Base-by-base conservation (phyloP, 2,888 invertebrate species). In the Diadegma fenestrale region DNA sequence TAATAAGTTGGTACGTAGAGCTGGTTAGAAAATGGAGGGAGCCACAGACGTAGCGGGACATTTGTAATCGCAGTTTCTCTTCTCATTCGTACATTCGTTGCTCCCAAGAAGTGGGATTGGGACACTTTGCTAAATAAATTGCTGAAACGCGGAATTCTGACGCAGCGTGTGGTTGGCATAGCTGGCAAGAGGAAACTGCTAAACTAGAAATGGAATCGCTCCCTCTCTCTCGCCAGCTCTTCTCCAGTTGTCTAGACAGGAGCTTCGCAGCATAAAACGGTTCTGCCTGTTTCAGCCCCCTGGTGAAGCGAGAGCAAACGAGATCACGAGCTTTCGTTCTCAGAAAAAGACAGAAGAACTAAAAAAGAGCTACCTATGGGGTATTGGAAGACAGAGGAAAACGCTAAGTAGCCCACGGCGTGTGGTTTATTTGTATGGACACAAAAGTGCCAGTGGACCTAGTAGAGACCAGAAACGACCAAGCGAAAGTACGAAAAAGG, bases 91-190 rank as follows among this genome's bases (percentile, higher is more conserved):
- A 69, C 61, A 45, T 75, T 66, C 76, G 68, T 69, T 73, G 77
- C 75, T 71, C 58, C 75, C 58, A 22, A 41, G 72, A 71, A 81
- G 45, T 61, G 77, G 73, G 79, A 84, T 61, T 66, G 81, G 80
- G 86, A 89, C 88, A 86, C 89, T 88, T 89, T 86, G 83, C 85
- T 85, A 89, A 90, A 89, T 89, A 90, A 90, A 90, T 89, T 88
- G 88, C 84, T 86, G 85, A 88, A 89, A 88, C 86, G 84, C 79
- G 75, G 76, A 87, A 84, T 87, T 86, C 82, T 87, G 86, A 87
- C 88, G 71, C 89, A 88, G 88, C 88, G 87, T 88, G 89, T 88
- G 87, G 89, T 86, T 86, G 85, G 77, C 51, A 51, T 88, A 84
- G 89, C 82, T 83, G 82, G 80, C 51, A 64, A 54, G 76, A 82